phyloP scores from a whole-genome alignment of 2,888 invertebrate genomes.

The Xanthia togata region DNA sequence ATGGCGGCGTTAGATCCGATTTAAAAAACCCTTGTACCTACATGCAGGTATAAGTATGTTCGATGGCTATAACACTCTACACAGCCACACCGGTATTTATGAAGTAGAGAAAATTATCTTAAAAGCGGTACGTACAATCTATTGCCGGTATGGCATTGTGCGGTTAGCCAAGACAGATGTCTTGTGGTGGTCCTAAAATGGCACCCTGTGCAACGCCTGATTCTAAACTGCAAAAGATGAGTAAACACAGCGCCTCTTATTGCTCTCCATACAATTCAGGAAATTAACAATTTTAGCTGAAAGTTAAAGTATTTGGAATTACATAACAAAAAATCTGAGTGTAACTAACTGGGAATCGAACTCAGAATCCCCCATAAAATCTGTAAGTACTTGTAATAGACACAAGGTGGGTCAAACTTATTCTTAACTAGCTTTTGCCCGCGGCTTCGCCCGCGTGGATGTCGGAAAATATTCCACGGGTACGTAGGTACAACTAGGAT shows the following conservation, averaged over 20 bases:
- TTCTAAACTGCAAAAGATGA: neutral
- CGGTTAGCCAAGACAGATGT: neutral
- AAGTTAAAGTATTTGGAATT: neutral
- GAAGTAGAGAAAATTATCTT: neutral
- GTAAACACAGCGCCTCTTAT: neutral
- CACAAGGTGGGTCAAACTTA: neutral
- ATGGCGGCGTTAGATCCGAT: neutral
- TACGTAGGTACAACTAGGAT: too few relatives aligned
- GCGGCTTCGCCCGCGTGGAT: too few relatives aligned
- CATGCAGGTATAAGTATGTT: too few relatives aligned
- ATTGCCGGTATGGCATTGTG: neutral
- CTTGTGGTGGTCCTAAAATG: neutral
- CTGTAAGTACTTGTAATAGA: neutral
- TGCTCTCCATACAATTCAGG: constrained; percentile 3
- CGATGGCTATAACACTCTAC: neutral
- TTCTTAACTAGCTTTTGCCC: too few relatives aligned
- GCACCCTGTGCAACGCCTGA: constrained; percentile 17
- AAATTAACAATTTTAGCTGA: neutral
- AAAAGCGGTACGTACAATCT: too few relatives aligned
- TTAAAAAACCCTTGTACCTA: neutral
- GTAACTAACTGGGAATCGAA: neutral
- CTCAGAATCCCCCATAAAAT: neutral
- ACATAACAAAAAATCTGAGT: neutral
- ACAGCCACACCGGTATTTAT: neutral
- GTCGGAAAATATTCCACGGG: too few relatives aligned